Percentiles rank a stretch among this genome's conserved stretches.
Evolutionary conservation across 1,140 invertebrate species (phyloP).

Genomic region (Chrysopa pallens): DNA sequence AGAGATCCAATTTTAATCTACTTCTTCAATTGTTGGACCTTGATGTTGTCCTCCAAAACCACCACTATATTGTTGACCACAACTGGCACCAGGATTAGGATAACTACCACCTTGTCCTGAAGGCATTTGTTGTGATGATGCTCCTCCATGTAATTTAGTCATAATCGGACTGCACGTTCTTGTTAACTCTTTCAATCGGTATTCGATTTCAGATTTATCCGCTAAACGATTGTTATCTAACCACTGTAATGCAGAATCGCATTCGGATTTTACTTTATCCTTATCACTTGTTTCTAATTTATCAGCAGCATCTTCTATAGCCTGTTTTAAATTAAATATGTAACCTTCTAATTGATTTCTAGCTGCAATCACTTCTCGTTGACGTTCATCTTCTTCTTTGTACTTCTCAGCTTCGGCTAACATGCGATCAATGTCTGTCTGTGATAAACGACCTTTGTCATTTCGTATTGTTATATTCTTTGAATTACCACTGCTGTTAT

Average conservation of each 20-base stretch:
- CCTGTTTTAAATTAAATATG: constrained; percentile 61
- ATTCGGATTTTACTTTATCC: constrained; percentile 33
- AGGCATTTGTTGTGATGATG: neutral
- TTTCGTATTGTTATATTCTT: constrained; percentile 79
- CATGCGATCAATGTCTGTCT: constrained; percentile 87
- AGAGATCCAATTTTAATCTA: constrained; percentile 24
- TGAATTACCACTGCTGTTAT: constrained; percentile 39
- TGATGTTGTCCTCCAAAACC: constrained; percentile 11
- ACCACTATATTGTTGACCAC: constrained; percentile 25
- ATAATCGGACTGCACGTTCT: constrained; percentile 53
- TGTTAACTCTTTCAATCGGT: constrained; percentile 53
- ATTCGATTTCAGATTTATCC: constrained; percentile 57
- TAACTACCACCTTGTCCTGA: constrained; percentile 9
- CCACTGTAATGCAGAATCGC: constrained; percentile 34
- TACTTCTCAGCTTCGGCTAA: constrained; percentile 56
- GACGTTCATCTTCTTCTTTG: constrained; percentile 45
- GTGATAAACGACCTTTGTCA: constrained; percentile 77
- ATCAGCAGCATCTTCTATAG: constrained; percentile 40
- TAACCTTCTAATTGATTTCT: constrained; percentile 72
- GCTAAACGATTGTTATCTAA: constrained; percentile 44
- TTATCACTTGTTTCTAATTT: constrained; percentile 41
- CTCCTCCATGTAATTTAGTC: constrained; percentile 49
- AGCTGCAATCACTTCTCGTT: constrained; percentile 41
- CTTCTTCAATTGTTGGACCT: constrained; percentile 53
- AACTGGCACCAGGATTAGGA: constrained; percentile 16